Evolutionary conservation across 2,888 invertebrate species (phyloP), one percentile per base, ranked within the genome.

Genomic region (Mactromeris polynyma): DNA sequence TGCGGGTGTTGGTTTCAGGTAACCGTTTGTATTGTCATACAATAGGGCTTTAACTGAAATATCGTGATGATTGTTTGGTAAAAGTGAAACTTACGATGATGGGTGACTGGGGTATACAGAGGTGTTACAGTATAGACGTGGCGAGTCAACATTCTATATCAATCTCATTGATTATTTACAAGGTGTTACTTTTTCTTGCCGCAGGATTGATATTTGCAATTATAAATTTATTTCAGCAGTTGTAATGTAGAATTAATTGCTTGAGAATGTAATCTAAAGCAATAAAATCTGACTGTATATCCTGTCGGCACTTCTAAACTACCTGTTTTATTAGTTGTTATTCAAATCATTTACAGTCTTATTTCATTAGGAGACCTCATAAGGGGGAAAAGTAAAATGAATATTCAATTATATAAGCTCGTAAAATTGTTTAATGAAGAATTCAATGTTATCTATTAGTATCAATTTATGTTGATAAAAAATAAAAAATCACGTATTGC

Each of bases 1-100:
- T 73, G 73, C 14, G 33, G 38, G 77, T 84, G 51, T 84, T 36
- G 46, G 33, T 84, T 84, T 38, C 84, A 84, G 84, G 84, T 84
- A 84, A 78, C 51, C 26, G 54, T 84, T 84, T 84, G 51, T 78
- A 73, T 84, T 84, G 54, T 46, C 40, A 79, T 79, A 79, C 40
- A 40, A 46, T 42, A 79, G 46, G 42, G 46, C 46, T 42, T 26
- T 79, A 79, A 46, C 40, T 26, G 42, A 79, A 79, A 3, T 79
- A 42, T 73, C 46, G 21, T 42, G 17, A 79, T 79, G 79, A 40
- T 79, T 79, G 26, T 40, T 46, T 40, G 38, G 79, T 33, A 58
- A 58, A 58, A 58, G 58, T 33, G 73, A 36, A 73, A 7, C 1
- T 14, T 73, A 73, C 26, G 17, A 36, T 14, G 36, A 73, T 31